phyloP scores from a whole-genome alignment of 2,797 vertebrate genomes.

The Nyctalus aviator region DNA sequence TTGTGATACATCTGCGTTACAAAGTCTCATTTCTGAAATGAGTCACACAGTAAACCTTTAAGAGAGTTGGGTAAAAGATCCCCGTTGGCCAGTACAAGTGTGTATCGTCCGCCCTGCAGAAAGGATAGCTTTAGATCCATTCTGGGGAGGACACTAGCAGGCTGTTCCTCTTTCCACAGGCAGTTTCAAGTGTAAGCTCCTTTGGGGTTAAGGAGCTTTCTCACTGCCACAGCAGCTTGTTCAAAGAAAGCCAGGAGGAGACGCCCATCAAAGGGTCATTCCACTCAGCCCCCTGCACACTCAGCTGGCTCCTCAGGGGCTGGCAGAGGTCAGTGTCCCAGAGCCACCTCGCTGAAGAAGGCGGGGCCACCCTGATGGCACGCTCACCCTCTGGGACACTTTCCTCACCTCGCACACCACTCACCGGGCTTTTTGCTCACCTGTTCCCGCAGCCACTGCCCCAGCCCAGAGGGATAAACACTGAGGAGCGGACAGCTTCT shows the following conservation, averaged over 20 bases:
- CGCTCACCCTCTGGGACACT: rapidly evolving
- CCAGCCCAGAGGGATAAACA: background rate
- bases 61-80: slow-evolving; percentile 69
- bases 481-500: background rate
- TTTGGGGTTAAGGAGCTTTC: slow-evolving; percentile 3
- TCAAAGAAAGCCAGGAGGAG: slow-evolving; percentile 40
- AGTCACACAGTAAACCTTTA: slow-evolving; percentile 76
- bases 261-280: background rate
- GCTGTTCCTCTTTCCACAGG: background rate
- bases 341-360: background rate
- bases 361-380: background rate
- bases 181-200: slow-evolving; percentile 51
- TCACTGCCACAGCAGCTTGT: slow-evolving; percentile 52
- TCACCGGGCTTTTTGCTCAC: background rate
- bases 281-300: background rate
- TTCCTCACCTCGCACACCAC: no score
- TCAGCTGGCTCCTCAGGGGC: background rate
- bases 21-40: slow-evolving; percentile 78
- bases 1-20: slow-evolving; percentile 82
- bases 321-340: background rate
- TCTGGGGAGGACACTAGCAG: slow-evolving; percentile 9
- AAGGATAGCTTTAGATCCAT: slow-evolving; percentile 37
- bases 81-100: slow-evolving; percentile 48
- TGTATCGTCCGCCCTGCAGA: slow-evolving; percentile 46
- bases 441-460: background rate